Evolutionary conservation across 2,888 invertebrate genomes (phyloP), one percentile per base, ranked within the genome.

Genomic region (Plutella xylostella): DNA sequence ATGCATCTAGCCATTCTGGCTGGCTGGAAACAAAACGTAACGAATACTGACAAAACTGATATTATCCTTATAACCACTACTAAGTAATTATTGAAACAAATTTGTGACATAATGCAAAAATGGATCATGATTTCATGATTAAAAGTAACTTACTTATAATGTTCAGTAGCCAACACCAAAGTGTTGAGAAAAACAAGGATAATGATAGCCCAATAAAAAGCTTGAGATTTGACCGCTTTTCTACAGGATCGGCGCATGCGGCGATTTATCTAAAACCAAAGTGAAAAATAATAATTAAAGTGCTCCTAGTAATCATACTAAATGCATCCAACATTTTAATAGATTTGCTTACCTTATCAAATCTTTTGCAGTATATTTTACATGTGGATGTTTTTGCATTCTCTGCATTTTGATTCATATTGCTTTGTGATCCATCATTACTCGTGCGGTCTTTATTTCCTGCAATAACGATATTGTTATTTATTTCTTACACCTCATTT

Each of bases 131-230:
- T n/a, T n/a, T 25, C 25, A 25, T n/a, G 15, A 14, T 28, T 25
- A 38, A 45, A 22, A 11, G 33, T 38, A 21, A 60, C 71, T 65
- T 55, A 84, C 68, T 84, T 72, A 68, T 98, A 94, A 85, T 99
- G 98, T 77, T 99, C 99, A 1, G 97, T 96, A 12, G 99, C 98
- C 60, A 99, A 85, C 48, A 99, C 97, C 49, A 92, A 90, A 1
- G 99, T 99, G 75, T 99, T 99, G 46, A 99, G 85, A 74, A 98
- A 97, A 49, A 99, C 99, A 55, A 99, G 88, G 19, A 98, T 88
- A 65, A 99, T 99, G 69, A 99, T 98, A 42, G 96, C 86, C 99
- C 99, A 99, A 77, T 99, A 99, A 76, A 96, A 99, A 2, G 92
- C 90, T 79, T 98, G 97, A 0, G 97, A 96, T 74, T 98, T 98